Base-by-base conservation (phyloP, 2,888 invertebrate species). In the Malachius bipustulatus region DNA sequence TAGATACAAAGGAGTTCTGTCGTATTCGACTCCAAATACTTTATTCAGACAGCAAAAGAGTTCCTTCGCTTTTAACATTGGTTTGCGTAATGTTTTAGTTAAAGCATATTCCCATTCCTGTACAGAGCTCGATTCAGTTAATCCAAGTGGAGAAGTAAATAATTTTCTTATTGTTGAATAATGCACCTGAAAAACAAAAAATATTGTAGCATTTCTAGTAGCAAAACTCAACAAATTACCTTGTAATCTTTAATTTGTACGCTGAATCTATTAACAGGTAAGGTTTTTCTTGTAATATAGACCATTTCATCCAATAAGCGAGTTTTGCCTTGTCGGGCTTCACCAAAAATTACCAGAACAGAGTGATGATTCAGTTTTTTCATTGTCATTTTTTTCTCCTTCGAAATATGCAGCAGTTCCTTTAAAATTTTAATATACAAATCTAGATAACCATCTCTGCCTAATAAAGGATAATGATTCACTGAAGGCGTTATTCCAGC, bases 281-380 rank as follows among this genome's bases (percentile, higher is more conserved):
- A 48, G 3, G 47, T 50, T 14, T 48, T 42, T 1, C 70, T 67
- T 4, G 69, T 64, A 2, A 62, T 47, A 41, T 59, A 59, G 4
- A 70, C 52, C 36, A 71, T 64, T 56, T 76, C 76, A 30, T 73
- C 67, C 12, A 76, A 46, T 8, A 78, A 51, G 35, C 77, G 65
- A 1, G 69, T 69, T 56, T 76, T 77, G 1, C 79, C 79, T 30
- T 71, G 66, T 32, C 69, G 59, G 2, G 65, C 62, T 19, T 68
- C 69, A 1, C 76, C 76, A 58, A 73, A 64, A 11, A 57, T 53
- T 32, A 61, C 34, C 10, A 64, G 39, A 30, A 37, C 34, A 26
- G 34, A 34, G 12, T 11, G 3, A 10, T 4, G 4, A n/a, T n/a
- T n/a, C n/a, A n/a, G n/a, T 34, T 28, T 8, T 16, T 26, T 26